phyloP scores from a whole-genome alignment of 2,113 vertebrate genomes.

The Colius striatus region DNA sequence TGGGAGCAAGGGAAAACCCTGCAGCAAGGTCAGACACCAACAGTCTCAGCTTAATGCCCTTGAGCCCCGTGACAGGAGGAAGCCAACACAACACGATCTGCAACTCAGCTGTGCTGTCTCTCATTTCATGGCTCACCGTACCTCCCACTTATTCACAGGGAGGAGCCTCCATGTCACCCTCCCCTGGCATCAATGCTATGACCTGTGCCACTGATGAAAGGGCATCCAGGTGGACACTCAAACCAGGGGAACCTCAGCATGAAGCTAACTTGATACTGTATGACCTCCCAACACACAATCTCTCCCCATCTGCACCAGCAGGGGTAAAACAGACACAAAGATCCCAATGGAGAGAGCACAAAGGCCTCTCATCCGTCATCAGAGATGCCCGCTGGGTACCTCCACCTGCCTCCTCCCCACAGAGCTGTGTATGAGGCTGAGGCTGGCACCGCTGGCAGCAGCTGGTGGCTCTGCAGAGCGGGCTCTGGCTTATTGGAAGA shows the following conservation, averaged over 20 bases:
- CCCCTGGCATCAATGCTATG: not conserved
- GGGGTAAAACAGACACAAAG: not conserved
- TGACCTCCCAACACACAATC: not conserved
- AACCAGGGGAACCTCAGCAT: rapidly evolving
- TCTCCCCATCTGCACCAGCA: not conserved
- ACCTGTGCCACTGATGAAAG: not conserved
- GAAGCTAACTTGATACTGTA: rapidly evolving
- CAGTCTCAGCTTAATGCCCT: not conserved
- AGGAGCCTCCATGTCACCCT: not conserved
- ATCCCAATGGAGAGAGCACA: not conserved
- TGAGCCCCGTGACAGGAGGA: not conserved
- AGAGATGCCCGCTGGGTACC: not conserved
- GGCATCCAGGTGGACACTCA: not conserved
- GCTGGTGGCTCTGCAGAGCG: rapidly evolving
- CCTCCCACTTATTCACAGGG: not conserved
- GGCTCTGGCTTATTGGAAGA: not conserved
- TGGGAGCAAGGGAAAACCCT: not conserved
- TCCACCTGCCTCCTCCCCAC: not conserved
- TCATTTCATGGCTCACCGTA: not conserved
- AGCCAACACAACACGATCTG: not conserved
- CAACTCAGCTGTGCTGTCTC: conserved; percentile 2
- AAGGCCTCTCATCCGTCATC: not conserved
- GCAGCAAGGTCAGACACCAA: not conserved
- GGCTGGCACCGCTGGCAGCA: rapidly evolving
- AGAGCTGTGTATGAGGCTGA: not conserved